Evolutionary conservation across 1,140 invertebrate species (phyloP).

Genomic region (Pogonus chalceus): DNA sequence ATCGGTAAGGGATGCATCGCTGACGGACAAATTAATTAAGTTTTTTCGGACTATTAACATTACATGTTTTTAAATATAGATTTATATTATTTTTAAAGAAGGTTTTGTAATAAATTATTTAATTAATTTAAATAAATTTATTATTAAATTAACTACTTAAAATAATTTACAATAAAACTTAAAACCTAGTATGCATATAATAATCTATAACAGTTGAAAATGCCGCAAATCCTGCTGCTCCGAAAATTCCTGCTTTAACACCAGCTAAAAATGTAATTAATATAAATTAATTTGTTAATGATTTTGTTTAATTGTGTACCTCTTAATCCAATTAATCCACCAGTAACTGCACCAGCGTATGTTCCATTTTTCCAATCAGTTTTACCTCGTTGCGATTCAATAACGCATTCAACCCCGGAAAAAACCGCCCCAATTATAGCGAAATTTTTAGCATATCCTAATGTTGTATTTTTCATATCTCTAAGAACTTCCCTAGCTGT

Average conservation of each 20-base stretch:
- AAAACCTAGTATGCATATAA: slow-evolving; percentile 61
- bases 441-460: slow-evolving; percentile 96
- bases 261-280: slow-evolving; percentile 61
- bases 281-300: background rate
- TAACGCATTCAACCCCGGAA: slow-evolving; percentile 82
- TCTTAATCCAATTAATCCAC: slow-evolving; percentile 89
- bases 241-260: slow-evolving; percentile 81
- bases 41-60: no score
- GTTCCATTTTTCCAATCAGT: slow-evolving; percentile 95
- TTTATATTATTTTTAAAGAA: no score
- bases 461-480: slow-evolving; percentile 86
- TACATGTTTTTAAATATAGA: no score
- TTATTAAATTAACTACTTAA: no score
- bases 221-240: slow-evolving; percentile 88
- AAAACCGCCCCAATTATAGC: slow-evolving; percentile 89
- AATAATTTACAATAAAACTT: slow-evolving; percentile 6
- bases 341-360: slow-evolving; percentile 85
- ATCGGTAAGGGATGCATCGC: no score
- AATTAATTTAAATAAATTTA: no score
- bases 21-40: no score
- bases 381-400: slow-evolving; percentile 87
- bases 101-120: no score
- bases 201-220: slow-evolving; percentile 94
- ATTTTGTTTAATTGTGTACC: slow-evolving; percentile 41
- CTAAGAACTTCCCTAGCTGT: slow-evolving; percentile 70